Base-by-base conservation (phyloP, 2,888 invertebrate genomes). In the Trilocha varians region DNA sequence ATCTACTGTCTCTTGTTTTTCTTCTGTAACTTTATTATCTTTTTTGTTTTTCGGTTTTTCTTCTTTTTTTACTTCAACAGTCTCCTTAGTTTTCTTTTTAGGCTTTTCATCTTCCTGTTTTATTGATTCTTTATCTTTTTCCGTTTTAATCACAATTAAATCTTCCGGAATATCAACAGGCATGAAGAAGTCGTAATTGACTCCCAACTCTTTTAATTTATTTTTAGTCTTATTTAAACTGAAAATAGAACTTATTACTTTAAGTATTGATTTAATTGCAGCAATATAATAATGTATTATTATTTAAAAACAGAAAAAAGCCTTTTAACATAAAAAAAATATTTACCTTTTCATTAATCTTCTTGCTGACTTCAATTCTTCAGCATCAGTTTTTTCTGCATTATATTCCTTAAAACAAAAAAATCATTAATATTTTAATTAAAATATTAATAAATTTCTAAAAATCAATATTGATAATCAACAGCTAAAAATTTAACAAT, bases 131-230 rank as follows among this genome's bases (percentile, higher is more conserved):
- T 44, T 43, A 32, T 39, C 47, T 36, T 55, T 57, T 44, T 51
- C 49, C 13, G 42, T 38, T 48, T 52, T 43, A 36, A 55, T 46
- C 34, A 53, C 46, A 16, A 52, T 25, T 38, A 83, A 52, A 16
- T 42, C 60, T 52, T 73, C 70, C 17, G 87, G 87, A 32, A 87
- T 59, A 60, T 87, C 86, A 17, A 84, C 78, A 40, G 88, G 87
- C 51, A 65, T 61, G 44, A 89, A 82, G 46, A 85, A 80, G 42
- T 84, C 78, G 61, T 87, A 88, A 48, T 87, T 70, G 44, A 89
- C 87, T 1, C 88, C 88, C 13, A 87, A 44, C 38, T 71, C 72
- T 45, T 66, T 69, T 9, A 89, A 61, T 52, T 75, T 87, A 44
- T 76, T 64, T 51, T 87, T 75, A 40, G 78, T 85, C 53, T 77